Conservation (phyloP, 2,797 vertebrate genomes). For the Phoeniculus purpureus region DNA sequence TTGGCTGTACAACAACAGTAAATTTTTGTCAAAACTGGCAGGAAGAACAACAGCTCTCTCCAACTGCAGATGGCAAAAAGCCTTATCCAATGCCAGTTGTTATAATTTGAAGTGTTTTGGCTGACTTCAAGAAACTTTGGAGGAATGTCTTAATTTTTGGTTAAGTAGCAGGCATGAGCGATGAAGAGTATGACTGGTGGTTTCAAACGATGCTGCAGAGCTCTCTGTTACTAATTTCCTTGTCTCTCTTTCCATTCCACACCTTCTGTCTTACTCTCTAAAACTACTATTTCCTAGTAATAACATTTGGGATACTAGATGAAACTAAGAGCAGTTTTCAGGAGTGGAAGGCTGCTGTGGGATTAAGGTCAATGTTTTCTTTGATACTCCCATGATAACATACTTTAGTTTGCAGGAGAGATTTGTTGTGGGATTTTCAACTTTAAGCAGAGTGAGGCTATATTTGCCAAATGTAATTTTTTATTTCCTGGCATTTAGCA, state of each 20-base stretch:
- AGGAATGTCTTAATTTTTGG: not conserved
- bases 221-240: not conserved
- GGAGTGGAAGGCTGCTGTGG: not conserved
- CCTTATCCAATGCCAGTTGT: conserved; percentile 1
- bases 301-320: not conserved
- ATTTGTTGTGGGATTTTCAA: not conserved
- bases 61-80: conserved; percentile 53
- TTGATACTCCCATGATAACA: not conserved
- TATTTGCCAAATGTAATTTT: not conserved
- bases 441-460: not conserved
- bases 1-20: conserved; percentile 63
- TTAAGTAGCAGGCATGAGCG: not conserved
- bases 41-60: conserved; percentile 24
- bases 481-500: conserved; percentile 33
- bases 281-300: not conserved
- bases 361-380: not conserved
- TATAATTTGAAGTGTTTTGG: conserved; percentile 31
- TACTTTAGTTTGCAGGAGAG: not conserved
- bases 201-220: not conserved
- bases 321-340: not conserved
- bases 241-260: not conserved
- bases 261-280: not conserved
- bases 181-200: not conserved
- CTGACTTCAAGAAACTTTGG: conserved; percentile 24
- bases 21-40: conserved; percentile 74